Conservation (phyloP, 2,113 vertebrate genomes). For the Climacteris rufus region DNA sequence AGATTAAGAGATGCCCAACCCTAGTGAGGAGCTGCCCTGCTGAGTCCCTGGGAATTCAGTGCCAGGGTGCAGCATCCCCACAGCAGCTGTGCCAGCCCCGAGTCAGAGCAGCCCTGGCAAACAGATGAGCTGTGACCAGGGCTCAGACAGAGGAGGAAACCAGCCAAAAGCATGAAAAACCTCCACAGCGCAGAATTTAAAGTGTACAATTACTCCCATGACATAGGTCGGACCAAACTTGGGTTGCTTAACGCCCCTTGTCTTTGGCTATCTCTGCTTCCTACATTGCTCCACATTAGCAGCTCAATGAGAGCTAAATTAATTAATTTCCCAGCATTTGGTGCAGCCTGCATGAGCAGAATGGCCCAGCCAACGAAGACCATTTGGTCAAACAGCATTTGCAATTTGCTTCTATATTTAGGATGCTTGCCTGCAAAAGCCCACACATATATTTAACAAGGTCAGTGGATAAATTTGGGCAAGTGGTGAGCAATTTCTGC, state of each 20-base stretch:
- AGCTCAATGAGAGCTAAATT: not conserved
- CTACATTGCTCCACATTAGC: not conserved
- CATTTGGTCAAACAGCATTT: not conserved
- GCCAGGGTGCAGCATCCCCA: not conserved
- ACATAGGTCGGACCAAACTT: not conserved
- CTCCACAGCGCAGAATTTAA: not conserved
- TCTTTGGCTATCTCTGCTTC: not conserved
- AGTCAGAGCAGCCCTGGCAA: not conserved
- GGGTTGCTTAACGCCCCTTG: not conserved
- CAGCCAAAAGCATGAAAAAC: not conserved
- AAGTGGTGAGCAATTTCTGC: not conserved
- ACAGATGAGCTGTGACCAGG: not conserved
- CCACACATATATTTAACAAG: not conserved
- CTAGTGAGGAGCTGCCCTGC: conserved; percentile 13
- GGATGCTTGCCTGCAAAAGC: not conserved
- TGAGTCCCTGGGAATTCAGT: not conserved
- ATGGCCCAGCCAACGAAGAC: not conserved
- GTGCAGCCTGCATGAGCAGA: not conserved
- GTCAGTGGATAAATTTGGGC: not conserved
- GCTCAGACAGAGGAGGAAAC: not conserved
- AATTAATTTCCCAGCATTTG: not conserved
- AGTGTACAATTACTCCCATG: not conserved
- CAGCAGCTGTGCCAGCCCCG: not conserved
- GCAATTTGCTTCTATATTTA: conserved; percentile 13
- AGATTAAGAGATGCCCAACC: not conserved